phyloP scores from a whole-genome alignment of 2,113 vertebrate species.

The Platycercus adscitus region DNA sequence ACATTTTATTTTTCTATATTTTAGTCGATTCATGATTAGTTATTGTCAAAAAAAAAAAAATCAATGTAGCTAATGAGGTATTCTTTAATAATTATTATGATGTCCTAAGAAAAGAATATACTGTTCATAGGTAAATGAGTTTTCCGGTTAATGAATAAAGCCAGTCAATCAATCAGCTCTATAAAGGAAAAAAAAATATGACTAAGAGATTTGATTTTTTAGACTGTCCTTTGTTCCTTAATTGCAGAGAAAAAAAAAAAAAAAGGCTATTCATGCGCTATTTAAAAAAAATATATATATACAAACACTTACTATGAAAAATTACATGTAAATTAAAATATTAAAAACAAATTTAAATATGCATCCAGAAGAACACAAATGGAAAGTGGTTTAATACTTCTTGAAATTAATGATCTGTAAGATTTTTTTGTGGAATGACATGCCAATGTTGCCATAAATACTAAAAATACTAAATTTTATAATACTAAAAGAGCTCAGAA shows the following conservation, averaged over 20 bases:
- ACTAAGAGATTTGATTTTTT: background rate
- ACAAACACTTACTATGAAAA: background rate
- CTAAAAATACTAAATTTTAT: background rate
- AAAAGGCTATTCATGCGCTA: background rate
- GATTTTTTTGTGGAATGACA: background rate
- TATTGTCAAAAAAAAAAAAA: slow-evolving; percentile 22
- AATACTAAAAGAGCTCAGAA: background rate
- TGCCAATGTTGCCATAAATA: no score
- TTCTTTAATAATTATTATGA: slow-evolving; percentile 43
- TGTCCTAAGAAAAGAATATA: slow-evolving; percentile 12
- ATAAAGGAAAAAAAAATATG: background rate
- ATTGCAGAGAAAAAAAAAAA: background rate
- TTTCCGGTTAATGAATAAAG: background rate
- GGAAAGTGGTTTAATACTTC: background rate
- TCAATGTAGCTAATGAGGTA: slow-evolving; percentile 31
- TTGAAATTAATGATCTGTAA: background rate
- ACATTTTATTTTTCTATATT: slow-evolving; percentile 47
- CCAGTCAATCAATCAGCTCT: slow-evolving; percentile 14
- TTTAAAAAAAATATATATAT: background rate
- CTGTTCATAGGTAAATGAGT: slow-evolving; percentile 46
- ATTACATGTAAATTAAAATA: background rate
- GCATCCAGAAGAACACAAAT: background rate
- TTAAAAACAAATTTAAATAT: background rate
- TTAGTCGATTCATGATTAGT: slow-evolving; percentile 5
- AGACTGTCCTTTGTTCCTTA: background rate